Evolutionary conservation across 2,113 vertebrate species (phyloP), one percentile per base, ranked within the genome.

Genomic region (Mesocricetus auratus): DNA sequence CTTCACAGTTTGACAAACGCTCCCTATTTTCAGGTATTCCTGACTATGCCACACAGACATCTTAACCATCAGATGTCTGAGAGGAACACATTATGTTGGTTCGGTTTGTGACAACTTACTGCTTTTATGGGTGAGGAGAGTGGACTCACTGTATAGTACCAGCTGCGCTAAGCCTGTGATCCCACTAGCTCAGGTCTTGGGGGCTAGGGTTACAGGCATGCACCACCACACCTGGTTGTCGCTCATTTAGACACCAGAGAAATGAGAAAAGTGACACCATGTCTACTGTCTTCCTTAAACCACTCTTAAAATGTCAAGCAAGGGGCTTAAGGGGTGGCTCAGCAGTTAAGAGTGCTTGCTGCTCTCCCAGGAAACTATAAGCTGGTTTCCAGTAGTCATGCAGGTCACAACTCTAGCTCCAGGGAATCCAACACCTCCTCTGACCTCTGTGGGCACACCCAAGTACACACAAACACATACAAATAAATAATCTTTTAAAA

Each of bases 161-260:
- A 19, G 58, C 56, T 29, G 24, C 22, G 17, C 7, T 9, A 22
- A 17, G 42, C 22, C 16, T 29, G 56, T 26, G 24, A 26, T 8
- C n/a, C 24, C 24, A 62, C 10, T 24, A 12, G 29, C 16, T 31
- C n/a, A 45, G 50, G 36, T 82, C 47, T 29, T 31, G n/a, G 24
- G 53, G 39, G 6, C n/a, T 29, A 62, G 81, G n/a, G 13, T 17
- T 42, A 42, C 10, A 42, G 26, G n/a, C 81, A 29, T 42, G 33
- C 0, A 83, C 17, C 50, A 5, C 8, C 77, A 82, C 15, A 9
- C n/a, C 81, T 42, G 58, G 11, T 56, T 90, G 64, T 12, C 91
- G 5, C 4, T 91, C 83, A 60, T 93, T 89, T 85, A 88, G 94
- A 83, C 29, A 69, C 15, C 56, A 82, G 47, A 86, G 92, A 95